These are phyloP conservation scores for Kryptolebias marmoratus DNA, from an alignment of 2,113 vertebrate species.

Conservation along the genomic window DNA sequence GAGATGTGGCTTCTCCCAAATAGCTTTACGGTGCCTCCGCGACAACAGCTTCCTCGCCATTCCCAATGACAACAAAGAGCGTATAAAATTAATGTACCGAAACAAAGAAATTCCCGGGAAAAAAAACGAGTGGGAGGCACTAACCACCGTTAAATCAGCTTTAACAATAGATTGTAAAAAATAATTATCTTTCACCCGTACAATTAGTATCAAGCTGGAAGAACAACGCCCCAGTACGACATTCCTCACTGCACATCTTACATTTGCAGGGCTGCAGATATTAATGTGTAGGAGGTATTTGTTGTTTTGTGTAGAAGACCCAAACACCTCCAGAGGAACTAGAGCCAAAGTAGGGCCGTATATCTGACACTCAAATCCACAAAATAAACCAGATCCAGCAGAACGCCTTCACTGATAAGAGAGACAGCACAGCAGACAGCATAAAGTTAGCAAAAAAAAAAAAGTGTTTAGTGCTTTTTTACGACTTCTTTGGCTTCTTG, in stretches of 20 bases:
- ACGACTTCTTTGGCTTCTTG: slow-evolving; percentile 55
- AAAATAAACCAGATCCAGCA: slow-evolving; percentile 66
- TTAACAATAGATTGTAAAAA: slow-evolving; percentile 4
- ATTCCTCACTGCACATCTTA: not conserved
- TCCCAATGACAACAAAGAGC: slow-evolving; percentile 76
- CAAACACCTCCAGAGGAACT: slow-evolving; percentile 58
- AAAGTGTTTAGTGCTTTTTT: slow-evolving; percentile 60
- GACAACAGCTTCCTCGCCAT: slow-evolving; percentile 77
- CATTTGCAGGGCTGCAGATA: not conserved
- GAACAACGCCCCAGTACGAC: not conserved
- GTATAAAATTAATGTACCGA: slow-evolving; percentile 81
- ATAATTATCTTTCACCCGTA: not conserved
- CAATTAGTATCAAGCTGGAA: not conserved
- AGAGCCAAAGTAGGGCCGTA: slow-evolving; percentile 53
- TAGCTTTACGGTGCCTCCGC: slow-evolving; percentile 74
- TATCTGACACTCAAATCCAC: slow-evolving; percentile 57
- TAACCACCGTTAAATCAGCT: slow-evolving; percentile 49
- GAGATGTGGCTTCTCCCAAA: slow-evolving; percentile 70
- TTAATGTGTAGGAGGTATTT: slow-evolving; percentile 6
- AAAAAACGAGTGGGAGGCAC: slow-evolving; percentile 33
- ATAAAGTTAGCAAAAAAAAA: slow-evolving; percentile 52
- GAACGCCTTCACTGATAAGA: slow-evolving; percentile 73
- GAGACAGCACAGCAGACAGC: slow-evolving; percentile 39
- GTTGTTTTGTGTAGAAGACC: slow-evolving; percentile 47
- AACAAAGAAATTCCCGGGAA: slow-evolving; percentile 74